Evolutionary conservation across 2,797 vertebrate genomes (phyloP).

Genomic region (Lagocephalus sceleratus): DNA sequence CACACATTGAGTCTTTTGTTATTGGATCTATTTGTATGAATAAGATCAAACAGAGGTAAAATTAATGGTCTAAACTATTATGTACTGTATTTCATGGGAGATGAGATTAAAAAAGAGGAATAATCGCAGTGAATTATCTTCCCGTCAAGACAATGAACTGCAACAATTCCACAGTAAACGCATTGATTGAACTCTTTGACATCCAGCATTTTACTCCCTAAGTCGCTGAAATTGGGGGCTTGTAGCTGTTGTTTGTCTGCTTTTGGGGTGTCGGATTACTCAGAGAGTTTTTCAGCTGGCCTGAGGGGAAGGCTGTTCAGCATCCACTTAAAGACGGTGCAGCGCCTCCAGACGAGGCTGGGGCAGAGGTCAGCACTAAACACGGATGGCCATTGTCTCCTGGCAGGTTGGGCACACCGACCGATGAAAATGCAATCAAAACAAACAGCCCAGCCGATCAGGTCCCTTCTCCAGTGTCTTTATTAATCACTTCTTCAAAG

Average conservation of each 20-base stretch:
- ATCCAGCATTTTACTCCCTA: background rate
- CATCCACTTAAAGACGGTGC: conserved; percentile 75
- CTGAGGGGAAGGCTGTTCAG: conserved; percentile 75
- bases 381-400: conserved; percentile 75
- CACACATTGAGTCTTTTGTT: no score
- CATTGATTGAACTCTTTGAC: no score
- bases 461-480: conserved; percentile 75
- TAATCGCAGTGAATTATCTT: no score
- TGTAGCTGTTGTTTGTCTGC: conserved; percentile 43
- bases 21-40: no score
- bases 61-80: no score
- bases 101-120: no score
- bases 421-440: conserved; percentile 83
- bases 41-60: no score
- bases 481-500: conserved; percentile 81
- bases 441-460: conserved; percentile 76
- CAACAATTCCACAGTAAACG: no score
- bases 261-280: conserved; percentile 72
- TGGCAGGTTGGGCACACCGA: conserved; percentile 76
- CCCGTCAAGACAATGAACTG: no score
- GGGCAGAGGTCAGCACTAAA: conserved; percentile 78
- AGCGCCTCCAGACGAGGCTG: conserved; percentile 72
- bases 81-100: no score
- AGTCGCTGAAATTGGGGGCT: conserved; percentile 15
- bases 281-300: conserved; percentile 68